phyloP scores from a whole-genome alignment of 2,888 invertebrate species.

The Tipula lateralis region DNA sequence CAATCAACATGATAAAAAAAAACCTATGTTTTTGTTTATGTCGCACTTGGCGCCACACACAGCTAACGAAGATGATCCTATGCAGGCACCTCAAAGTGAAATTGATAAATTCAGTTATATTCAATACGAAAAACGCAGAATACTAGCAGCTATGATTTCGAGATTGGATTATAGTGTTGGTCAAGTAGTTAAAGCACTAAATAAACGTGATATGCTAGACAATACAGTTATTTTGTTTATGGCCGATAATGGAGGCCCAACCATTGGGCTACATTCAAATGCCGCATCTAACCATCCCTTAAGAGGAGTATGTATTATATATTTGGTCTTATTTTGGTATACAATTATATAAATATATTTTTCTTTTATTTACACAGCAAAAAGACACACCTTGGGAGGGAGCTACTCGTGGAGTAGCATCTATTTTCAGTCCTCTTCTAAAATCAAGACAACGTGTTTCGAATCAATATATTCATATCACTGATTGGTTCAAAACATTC shows the following conservation, averaged over 20 bases:
- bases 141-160: conserved; percentile 79
- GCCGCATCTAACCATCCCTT: conserved; percentile 74
- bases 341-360: background rate
- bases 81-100: conserved; percentile 70
- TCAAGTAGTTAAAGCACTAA: conserved; percentile 63
- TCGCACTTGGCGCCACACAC: conserved; percentile 77
- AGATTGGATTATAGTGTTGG: conserved; percentile 82
- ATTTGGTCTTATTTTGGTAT: background rate
- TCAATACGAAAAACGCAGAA: conserved; percentile 58
- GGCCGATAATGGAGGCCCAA: conserved; percentile 84
- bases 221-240: conserved; percentile 81
- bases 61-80: conserved; percentile 60
- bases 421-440: conserved; percentile 67
- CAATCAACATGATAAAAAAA: conserved; percentile 52
- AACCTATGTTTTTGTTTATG: conserved; percentile 73
- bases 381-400: conserved; percentile 85
- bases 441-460: conserved; percentile 53
- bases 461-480: conserved; percentile 66
- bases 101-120: conserved; percentile 65
- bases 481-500: conserved; percentile 80
- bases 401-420: conserved; percentile 69
- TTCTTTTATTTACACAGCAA: conserved; percentile 48
- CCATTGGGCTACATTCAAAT: conserved; percentile 65
- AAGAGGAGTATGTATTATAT: conserved; percentile 57
- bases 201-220: conserved; percentile 62